Evolutionary conservation across 2,797 vertebrate genomes (phyloP), one percentile per base, ranked within the genome.

Genomic region (Hydrocynus forskahlii): DNA sequence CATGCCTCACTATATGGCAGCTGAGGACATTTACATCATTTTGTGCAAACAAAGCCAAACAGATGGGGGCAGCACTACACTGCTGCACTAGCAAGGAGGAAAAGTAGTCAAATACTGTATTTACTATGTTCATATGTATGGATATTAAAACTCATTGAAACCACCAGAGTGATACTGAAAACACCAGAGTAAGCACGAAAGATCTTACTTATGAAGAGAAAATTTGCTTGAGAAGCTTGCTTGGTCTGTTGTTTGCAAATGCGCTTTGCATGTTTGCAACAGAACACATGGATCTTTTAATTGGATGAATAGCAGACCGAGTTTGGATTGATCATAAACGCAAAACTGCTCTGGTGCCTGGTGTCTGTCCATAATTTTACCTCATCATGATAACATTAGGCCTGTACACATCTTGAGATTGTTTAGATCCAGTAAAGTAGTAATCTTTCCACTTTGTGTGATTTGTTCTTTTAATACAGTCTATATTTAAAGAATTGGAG

Each of bases 61-160:
- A 75, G 83, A 45, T 48, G 75, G 69, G 70, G 69, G 76, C 83
- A 81, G 75, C 55, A 81, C 63, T 54, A 43, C 48, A 52, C 48
- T 21, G 5, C 29, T 72, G 62, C 63, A 64, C 12, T 38, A 55
- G 9, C 68, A 60, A 2, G 57, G 14, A 6, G 9, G 16, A 16
- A 70, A 25, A 16, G 25, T 14, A 45, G 12, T 3, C 7, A 50
- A n/a, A n/a, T n/a, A n/a, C n/a, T 35, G 35, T 4, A 35, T 35
- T 35, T 35, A 35, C 5, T 62, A 29, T 12, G 12, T 25, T 62
- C 2, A 60, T 52, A 14, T 52, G 48, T 13, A 62, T 62, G 21
- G 0, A 62, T 55, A 9, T 45, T 45, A 45, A 45, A 7, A 35
- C 35, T 35, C 35, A 35, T 5, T 23, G 10, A 2, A 29, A 62